Evolutionary conservation across 2,113 vertebrate genomes (phyloP), one percentile per base, ranked within the genome.

Genomic region (Dendropsophus ebraccatus): DNA sequence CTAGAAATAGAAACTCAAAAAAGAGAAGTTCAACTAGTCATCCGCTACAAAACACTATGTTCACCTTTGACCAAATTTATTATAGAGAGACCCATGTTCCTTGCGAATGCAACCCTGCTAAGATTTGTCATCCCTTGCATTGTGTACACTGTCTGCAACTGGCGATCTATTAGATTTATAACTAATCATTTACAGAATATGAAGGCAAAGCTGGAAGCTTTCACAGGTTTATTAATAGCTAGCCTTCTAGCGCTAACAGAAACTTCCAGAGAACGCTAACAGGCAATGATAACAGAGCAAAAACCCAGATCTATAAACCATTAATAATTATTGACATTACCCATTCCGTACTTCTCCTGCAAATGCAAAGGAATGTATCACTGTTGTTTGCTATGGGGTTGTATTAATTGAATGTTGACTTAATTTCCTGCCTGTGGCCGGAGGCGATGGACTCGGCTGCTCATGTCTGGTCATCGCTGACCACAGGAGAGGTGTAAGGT

Each of bases 331-430:
- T 76, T 52, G 73, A 52, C 45, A 50, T 17, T 28, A 30, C n/a
- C 7, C 2, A 52, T n/a, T 16, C n/a, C 16, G 7, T 75, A 47
- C 25, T 30, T 19, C 45, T 52, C 9, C 16, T 50, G 45, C 7
- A 12, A 76, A 76, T 50, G 25, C 41, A 14, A 28, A 30, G 13
- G 21, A 52, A 76, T 76, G 5, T 50, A 52, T 76, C 73, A 76
- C 32, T 69, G 41, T 28, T 75, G 11, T 45, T 49, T 37, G 69
- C 35, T 21, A n/a, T 49, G 25, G 25, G 11, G 11, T 28, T 75
- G 47, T 49, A 76, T 76, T 50, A 76, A 73, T 73, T 45, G 70
- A 45, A 73, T 45, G 37, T 73, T 75, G n/a, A 50, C 73, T 50
- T 30, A 50, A 76, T 52, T 30, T 50, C 47, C 47, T 30, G 47